These are phyloP conservation scores for Vireo altiloquus DNA, from an alignment of 2,113 vertebrate species.

Conservation along the genomic window DNA sequence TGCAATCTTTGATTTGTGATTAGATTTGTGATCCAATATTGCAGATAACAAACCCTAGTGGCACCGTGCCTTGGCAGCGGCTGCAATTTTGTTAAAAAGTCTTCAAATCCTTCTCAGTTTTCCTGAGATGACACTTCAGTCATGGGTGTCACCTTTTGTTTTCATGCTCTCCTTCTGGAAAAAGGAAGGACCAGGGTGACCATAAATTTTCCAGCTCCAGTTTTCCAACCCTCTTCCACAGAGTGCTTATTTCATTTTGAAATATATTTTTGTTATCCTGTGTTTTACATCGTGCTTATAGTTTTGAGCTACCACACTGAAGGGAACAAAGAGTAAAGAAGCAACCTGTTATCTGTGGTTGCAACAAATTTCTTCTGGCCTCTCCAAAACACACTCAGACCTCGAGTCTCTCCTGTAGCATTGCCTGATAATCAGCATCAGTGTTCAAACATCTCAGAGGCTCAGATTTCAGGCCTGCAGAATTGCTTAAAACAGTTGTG, in stretches of 20 bases:
- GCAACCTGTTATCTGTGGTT: neutral
- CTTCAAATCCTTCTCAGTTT: neutral
- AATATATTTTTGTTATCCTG: neutral
- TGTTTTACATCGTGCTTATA: neutral
- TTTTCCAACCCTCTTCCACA: neutral
- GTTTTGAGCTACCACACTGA: neutral
- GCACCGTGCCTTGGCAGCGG: accelerated
- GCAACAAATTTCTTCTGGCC: neutral
- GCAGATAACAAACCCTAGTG: neutral
- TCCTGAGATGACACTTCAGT: neutral
- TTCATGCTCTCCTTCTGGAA: neutral
- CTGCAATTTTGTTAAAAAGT: neutral
- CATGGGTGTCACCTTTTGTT: neutral
- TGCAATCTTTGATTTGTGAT: neutral
- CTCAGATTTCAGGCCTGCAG: neutral
- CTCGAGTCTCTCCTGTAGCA: neutral
- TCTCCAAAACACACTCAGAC: accelerated
- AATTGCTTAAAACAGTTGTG: neutral
- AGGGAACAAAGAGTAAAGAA: neutral
- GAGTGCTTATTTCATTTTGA: neutral
- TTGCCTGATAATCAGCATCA: neutral
- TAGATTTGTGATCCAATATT: neutral
- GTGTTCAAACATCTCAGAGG: neutral
- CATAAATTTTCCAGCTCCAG: neutral
- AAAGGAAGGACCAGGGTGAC: neutral